These are phyloP conservation scores for Caenorhabditis uteleia DNA, from an alignment of 2,888 invertebrate species.

Conservation along the genomic window DNA sequence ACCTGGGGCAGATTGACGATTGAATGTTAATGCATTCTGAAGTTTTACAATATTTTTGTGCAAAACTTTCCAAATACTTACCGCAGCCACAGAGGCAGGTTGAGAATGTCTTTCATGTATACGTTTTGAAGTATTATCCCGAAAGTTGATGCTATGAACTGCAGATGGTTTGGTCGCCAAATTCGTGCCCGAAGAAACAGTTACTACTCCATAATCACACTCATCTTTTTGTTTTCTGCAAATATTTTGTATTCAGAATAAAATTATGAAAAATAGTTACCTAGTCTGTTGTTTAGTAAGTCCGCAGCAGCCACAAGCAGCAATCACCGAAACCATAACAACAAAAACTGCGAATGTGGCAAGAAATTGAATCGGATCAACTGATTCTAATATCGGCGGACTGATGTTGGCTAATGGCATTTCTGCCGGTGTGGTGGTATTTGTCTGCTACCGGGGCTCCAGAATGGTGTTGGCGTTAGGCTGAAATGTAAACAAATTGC, in stretches of 20 bases:
- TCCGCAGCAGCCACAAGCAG: conserved; percentile 40
- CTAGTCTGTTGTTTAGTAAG: conserved; percentile 20
- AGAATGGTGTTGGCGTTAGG: too few species aligned
- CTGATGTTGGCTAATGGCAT: conserved; percentile 36
- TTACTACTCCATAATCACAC: conserved; percentile 31
- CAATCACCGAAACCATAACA: conserved; percentile 34
- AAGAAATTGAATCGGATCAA: conserved; percentile 24
- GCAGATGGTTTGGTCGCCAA: conserved; percentile 8
- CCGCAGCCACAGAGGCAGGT: conserved; percentile 27
- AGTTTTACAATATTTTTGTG: conserved; percentile 8
- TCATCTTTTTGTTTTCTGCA: conserved; percentile 32
- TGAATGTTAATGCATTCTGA: conserved; percentile 25
- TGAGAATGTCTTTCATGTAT: conserved; percentile 43
- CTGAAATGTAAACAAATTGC: too few species aligned
- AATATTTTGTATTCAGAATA: not conserved
- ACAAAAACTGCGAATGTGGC: conserved; percentile 34
- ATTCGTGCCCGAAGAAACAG: conserved; percentile 5
- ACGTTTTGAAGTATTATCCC: conserved; percentile 14
- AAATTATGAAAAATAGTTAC: conserved; percentile 4
- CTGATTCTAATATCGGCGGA: conserved; percentile 13
- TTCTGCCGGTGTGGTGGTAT: too few species aligned
- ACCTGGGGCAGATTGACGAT: conserved; percentile 42
- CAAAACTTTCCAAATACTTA: conserved; percentile 8
- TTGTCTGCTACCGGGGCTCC: too few species aligned
- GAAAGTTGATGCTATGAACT: conserved; percentile 31